phyloP scores from a whole-genome alignment of 2,888 invertebrate species.

The Fragum sueziense region DNA sequence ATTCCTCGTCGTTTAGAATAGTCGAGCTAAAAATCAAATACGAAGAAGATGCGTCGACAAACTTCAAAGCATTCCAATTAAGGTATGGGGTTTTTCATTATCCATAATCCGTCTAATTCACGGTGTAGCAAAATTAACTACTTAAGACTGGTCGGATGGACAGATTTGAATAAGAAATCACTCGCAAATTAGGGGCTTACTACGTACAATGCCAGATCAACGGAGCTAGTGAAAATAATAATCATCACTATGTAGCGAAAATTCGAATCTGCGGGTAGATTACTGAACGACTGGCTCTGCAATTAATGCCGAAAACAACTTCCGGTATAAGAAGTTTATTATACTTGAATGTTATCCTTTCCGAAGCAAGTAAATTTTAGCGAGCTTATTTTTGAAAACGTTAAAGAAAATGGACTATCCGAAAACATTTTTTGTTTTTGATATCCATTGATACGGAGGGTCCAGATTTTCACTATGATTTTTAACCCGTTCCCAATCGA shows the following conservation, averaged over 20 bases:
- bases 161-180: slow-evolving; percentile 27
- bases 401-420: too few relatives aligned
- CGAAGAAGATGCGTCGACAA: background rate
- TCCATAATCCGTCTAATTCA: slow-evolving; percentile 43
- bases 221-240: slow-evolving; percentile 18
- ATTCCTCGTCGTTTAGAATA: too few relatives aligned
- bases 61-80: slow-evolving; percentile 51
- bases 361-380: too few relatives aligned
- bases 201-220: slow-evolving; percentile 15
- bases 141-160: slow-evolving; percentile 24
- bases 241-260: slow-evolving; percentile 3
- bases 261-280: slow-evolving; percentile 20
- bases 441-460: too few relatives aligned
- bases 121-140: slow-evolving; percentile 33
- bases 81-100: slow-evolving; percentile 47
- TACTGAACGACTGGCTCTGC: background rate
- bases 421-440: too few relatives aligned
- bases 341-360: too few relatives aligned
- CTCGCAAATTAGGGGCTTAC: slow-evolving; percentile 24
- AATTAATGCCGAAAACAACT: background rate
- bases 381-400: too few relatives aligned
- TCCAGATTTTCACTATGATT: too few relatives aligned
- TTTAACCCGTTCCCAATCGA: too few relatives aligned
- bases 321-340: slow-evolving; percentile 2
- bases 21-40: too few relatives aligned